Evolutionary conservation across 2,113 vertebrate genomes (phyloP).

Genomic region (Jacana jacana): DNA sequence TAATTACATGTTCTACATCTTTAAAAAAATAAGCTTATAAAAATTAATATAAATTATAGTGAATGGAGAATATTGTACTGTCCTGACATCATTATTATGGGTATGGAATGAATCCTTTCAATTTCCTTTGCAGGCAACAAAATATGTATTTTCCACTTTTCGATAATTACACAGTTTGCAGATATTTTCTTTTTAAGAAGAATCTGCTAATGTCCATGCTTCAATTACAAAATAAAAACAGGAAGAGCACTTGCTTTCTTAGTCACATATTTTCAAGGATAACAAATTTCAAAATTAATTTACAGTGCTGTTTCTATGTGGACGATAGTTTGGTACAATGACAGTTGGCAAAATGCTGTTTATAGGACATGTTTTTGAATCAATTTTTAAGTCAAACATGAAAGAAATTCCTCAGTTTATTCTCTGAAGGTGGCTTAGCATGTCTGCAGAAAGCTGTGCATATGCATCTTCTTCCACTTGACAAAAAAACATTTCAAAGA

Average conservation of each 20-base stretch:
- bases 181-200: neutral
- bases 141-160: neutral
- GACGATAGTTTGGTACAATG: neutral
- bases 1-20: neutral
- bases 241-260: neutral
- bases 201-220: neutral
- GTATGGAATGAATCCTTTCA: neutral
- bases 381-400: neutral
- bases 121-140: neutral
- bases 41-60: neutral
- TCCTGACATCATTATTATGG: neutral
- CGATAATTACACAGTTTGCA: neutral
- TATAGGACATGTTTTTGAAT: neutral
- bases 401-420: neutral
- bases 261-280: neutral
- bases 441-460: neutral
- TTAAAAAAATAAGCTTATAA: neutral
- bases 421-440: neutral
- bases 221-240: neutral
- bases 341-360: neutral
- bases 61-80: neutral
- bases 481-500: neutral
- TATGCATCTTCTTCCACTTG: fast-evolving
- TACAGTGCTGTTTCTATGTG: neutral
- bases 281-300: neutral